A percentile compares a stretch with the other conserved stretches of the same genome.
These are phyloP conservation scores for Taxidea taxus DNA, from an alignment of 2,113 vertebrate species.

Conservation along the genomic window DNA sequence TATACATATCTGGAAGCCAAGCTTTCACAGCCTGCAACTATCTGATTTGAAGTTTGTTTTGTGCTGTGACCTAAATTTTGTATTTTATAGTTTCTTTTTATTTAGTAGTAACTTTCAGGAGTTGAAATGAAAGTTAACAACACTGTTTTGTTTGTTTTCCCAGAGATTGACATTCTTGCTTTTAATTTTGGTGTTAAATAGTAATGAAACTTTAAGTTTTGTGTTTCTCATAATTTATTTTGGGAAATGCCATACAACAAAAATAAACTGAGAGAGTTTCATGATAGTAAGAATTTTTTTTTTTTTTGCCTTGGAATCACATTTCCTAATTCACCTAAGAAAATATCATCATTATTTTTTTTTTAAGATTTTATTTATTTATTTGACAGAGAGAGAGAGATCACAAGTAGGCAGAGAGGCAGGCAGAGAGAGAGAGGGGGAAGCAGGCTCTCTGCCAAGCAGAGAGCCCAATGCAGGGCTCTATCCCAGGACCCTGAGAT, in stretches of 20 bases:
- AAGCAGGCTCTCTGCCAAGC: too few species aligned
- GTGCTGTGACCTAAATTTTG: conserved; percentile 41
- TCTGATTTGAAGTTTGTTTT: conserved; percentile 65
- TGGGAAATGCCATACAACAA: not conserved
- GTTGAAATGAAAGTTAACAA: conserved; percentile 16
- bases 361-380: too few species aligned
- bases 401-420: too few species aligned
- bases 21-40: conserved; percentile 3
- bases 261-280: not conserved
- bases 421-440: too few species aligned
- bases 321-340: not conserved
- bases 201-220: not conserved
- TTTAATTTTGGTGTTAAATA: conserved; percentile 27
- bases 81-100: conserved; percentile 39
- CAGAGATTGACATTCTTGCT: not conserved
- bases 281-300: not conserved
- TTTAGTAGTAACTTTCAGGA: conserved; percentile 41
- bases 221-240: conserved; percentile 15
- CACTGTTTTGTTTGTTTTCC: not conserved
- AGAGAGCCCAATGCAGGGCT: too few species aligned
- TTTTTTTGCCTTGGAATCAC: not conserved
- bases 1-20: not conserved
- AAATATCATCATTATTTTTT: not conserved
- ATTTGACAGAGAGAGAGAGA: too few species aligned
- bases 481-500: too few species aligned